Conservation (phyloP, 2,113 vertebrate genomes). For the Chaetura pelagica region DNA sequence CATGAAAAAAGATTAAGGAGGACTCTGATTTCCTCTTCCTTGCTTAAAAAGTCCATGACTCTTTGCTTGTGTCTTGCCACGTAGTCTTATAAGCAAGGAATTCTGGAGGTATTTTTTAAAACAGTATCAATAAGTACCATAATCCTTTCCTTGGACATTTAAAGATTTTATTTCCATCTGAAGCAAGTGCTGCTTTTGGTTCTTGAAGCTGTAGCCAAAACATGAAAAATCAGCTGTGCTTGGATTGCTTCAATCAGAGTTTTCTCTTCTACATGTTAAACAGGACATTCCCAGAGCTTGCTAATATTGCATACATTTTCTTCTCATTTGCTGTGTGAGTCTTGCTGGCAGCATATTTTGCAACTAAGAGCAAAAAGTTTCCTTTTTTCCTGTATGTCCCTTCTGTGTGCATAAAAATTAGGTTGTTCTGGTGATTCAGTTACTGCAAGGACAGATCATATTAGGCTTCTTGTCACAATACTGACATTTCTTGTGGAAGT, state of each 20-base stretch:
- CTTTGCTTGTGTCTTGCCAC: neutral
- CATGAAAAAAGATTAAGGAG: neutral
- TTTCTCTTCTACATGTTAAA: neutral
- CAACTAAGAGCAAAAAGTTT: neutral
- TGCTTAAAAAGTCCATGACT: neutral
- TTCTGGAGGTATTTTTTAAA: neutral
- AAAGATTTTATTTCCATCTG: neutral
- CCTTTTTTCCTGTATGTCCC: neutral
- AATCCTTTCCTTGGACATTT: neutral
- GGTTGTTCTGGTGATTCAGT: neutral
- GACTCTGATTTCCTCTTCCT: neutral
- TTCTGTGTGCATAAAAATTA: neutral
- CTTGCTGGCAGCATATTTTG: neutral
- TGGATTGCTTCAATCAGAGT: neutral
- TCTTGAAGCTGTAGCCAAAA: neutral
- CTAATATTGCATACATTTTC: neutral
- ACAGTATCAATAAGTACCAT: neutral
- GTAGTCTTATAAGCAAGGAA: neutral
- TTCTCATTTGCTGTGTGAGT: neutral
- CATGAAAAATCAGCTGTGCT: neutral
- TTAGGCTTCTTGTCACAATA: neutral
- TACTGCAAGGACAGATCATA: neutral
- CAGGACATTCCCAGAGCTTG: neutral
- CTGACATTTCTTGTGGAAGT: neutral
- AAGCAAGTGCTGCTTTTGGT: neutral